phyloP scores from a whole-genome alignment of 2,113 vertebrate genomes.

The Ailurus styani region DNA sequence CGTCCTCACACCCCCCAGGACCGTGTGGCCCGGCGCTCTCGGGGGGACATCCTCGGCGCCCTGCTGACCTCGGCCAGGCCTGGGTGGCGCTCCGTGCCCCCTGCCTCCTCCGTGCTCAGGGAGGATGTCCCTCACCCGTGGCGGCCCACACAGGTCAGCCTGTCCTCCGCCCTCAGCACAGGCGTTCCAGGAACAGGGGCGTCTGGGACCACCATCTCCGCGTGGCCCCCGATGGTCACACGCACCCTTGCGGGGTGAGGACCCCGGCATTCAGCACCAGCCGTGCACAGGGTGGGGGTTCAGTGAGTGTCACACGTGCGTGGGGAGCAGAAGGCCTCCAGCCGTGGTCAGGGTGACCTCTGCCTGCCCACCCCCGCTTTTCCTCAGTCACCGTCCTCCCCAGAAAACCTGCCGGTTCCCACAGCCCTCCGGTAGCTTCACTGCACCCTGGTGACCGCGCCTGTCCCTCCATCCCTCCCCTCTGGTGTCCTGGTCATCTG shows the following conservation, averaged over 20 bases:
- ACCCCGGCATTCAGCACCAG: background rate
- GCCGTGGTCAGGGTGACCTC: rapidly evolving
- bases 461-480: too few species aligned
- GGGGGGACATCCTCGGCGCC: rapidly evolving
- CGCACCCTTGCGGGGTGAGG: background rate
- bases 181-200: rapidly evolving
- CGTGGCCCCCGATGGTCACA: background rate
- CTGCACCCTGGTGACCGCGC: background rate
- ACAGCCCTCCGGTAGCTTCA: background rate
- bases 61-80: background rate
- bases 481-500: background rate
- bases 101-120: rapidly evolving
- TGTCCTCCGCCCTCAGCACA: background rate
- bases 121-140: rapidly evolving
- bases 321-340: background rate
- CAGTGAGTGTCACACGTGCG: rapidly evolving
- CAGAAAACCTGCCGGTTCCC: background rate
- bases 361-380: background rate
- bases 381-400: background rate
- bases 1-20: background rate
- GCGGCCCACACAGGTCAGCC: too few species aligned
- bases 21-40: rapidly evolving
- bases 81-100: rapidly evolving
- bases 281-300: rapidly evolving
- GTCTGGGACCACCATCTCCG: rapidly evolving